phyloP scores from a whole-genome alignment of 2,888 invertebrate genomes.

The Drosophila conformis region DNA sequence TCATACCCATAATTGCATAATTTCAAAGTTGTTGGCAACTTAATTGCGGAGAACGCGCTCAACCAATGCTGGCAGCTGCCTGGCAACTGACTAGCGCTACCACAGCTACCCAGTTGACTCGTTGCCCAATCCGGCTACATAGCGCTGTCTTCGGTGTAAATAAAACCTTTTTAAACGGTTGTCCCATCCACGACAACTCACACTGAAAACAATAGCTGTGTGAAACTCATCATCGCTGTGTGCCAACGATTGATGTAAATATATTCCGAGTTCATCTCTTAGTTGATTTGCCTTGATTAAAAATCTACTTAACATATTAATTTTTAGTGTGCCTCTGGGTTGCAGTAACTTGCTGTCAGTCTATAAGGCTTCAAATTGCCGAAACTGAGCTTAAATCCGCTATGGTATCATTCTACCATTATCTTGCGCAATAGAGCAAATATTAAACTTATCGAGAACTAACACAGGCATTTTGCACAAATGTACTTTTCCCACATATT shows the following conservation, averaged over 20 bases:
- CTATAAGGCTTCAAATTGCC: neutral
- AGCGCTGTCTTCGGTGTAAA: constrained; percentile 69
- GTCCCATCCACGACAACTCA: constrained; percentile 41
- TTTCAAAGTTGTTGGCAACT: constrained; percentile 85
- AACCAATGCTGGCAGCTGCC: constrained; percentile 55
- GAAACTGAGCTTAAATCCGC: neutral
- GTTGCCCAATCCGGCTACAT: constrained; percentile 23
- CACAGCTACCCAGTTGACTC: constrained; percentile 5
- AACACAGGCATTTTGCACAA: neutral
- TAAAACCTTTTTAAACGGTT: constrained; percentile 83
- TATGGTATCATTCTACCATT: neutral
- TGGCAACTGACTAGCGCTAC: constrained; percentile 11
- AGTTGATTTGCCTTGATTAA: neutral
- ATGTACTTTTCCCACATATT: no score
- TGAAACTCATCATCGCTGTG: neutral
- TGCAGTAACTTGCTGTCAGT: neutral
- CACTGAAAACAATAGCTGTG: neutral
- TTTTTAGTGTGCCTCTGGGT: no score
- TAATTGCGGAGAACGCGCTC: constrained; percentile 78
- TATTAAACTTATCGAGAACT: neutral
- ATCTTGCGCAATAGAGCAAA: neutral
- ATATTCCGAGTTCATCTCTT: neutral
- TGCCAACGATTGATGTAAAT: neutral
- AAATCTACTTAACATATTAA: neutral
- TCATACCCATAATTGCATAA: constrained; percentile 84